Evolutionary conservation across 2,797 vertebrate genomes (phyloP), one percentile per base, ranked within the genome.

Genomic region (Poecilia gillii): DNA sequence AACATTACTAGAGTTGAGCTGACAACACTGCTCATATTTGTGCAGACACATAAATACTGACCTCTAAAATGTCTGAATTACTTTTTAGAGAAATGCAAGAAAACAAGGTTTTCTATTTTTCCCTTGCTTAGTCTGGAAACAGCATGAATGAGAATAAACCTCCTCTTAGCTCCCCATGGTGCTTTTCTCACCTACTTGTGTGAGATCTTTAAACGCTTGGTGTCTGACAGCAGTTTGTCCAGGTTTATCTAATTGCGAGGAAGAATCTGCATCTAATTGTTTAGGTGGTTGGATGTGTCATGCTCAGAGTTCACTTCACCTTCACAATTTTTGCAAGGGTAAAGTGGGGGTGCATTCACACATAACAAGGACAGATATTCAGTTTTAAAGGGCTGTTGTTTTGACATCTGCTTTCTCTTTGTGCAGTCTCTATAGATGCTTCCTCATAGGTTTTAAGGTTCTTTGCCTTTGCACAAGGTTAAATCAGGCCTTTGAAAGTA

Each of bases 321-420:
- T 83, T 83, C 74, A 75, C 73, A 36, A 78, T 75, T 81, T 68
- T 41, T 84, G 53, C 72, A 85, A 87, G 77, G 83, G 76, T 76
- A 77, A 86, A 39, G 72, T 72, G 57, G 72, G 68, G 39, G 81
- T 41, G 73, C 51, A 75, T 41, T 55, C 74, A 25, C 78, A 73
- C 76, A 68, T 53, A 66, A 76, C 45, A 55, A 49, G 39, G 45
- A 46, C 76, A 77, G 62, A 71, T 75, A 72, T 81, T 78, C 71
- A 45, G 59, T 77, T 86, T 84, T 80, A 82, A 81, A 80, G 70
- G 28, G 75, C 81, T 81, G 74, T 78, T 82, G 87, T 82, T 84
- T 84, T 91, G 86, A 90, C 86, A 80, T 82, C 62, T 84, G 72
- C 87, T 78, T 84, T 77, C 79, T 84, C 79, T 87, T 72, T 86